Evolutionary conservation across 2,797 vertebrate species (phyloP), one percentile per base, ranked within the genome.

Genomic region (Pseudocheirus occidentalis): DNA sequence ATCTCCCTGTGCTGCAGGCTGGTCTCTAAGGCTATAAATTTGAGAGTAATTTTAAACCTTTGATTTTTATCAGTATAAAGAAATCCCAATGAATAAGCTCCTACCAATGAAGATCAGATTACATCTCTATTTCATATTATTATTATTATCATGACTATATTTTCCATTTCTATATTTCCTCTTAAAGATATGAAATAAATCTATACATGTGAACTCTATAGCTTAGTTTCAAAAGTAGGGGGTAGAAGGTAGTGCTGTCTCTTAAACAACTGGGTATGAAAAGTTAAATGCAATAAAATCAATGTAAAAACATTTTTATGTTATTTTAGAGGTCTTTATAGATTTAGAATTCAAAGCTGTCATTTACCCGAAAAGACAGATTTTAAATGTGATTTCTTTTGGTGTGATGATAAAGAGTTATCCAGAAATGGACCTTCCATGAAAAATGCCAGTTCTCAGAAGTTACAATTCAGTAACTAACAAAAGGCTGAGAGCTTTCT

Each of bases 381-480:
- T 57, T 92, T 91, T 95, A 73, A 29, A 93, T 28, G 93, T 62
- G 40, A 56, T 87, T 96, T 95, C 90, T 27, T 59, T 92, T 90
- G 59, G 13, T 81, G 11, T 55, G 66, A 92, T 55, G 58, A 90
- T 11, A 46, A 93, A 1, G 54, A 93, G 91, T 91, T 94, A 55
- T 58, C 55, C 3, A 50, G 50, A 55, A 55, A 73, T 89, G 55
- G 55, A 31, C 58, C 50, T 27, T 52, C 55, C 55, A 4, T 56
- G 50, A 31, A 92, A 93, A 94, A 62, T 1, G 0, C 7, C 1
- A 0, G 27, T 94, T 93, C 93, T 52, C n/a, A 50, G 66, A 92
- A 66, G 73, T 54, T 91, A 31, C 5, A 96, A 58, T 66, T 3
- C 34, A 46, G 34, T 91, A n/a, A 94, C 46, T 21, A 50, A 18